These are phyloP conservation scores for Agrilus biguttatus DNA, from an alignment of 2,888 invertebrate genomes.

Conservation along the genomic window DNA sequence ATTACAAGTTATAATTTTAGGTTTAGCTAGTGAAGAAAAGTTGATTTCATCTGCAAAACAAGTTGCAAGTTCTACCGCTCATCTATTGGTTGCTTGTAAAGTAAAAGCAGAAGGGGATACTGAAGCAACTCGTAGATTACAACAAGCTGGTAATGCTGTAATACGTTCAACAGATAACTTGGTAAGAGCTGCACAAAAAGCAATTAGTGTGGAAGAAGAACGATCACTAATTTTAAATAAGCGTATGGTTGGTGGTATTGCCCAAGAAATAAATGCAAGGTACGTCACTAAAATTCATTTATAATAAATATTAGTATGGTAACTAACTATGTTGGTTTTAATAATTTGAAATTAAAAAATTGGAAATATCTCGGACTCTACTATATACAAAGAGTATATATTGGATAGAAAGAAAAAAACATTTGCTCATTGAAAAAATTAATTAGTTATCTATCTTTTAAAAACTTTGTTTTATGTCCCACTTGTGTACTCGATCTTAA, in stretches of 20 bases:
- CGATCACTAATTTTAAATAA: constrained; percentile 79
- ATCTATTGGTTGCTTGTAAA: constrained; percentile 94
- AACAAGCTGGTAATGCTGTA: constrained; percentile 91
- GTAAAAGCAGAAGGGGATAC: constrained; percentile 96
- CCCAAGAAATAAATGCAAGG: constrained; percentile 87
- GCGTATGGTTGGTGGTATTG: constrained; percentile 91
- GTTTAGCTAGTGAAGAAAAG: constrained; percentile 81
- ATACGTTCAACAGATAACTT: constrained; percentile 96
- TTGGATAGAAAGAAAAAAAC: too few species aligned
- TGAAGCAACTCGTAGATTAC: constrained; percentile 79
- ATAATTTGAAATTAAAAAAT: too few species aligned
- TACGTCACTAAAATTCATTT: constrained; percentile 14
- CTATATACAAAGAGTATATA: too few species aligned
- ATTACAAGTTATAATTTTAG: constrained; percentile 7
- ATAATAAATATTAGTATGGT: not conserved
- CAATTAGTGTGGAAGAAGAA: constrained; percentile 84
- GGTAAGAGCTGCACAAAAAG: constrained; percentile 86
- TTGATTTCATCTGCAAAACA: constrained; percentile 92
- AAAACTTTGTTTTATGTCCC: too few species aligned
- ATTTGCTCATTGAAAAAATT: too few species aligned
- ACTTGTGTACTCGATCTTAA: too few species aligned
- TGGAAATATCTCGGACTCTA: too few species aligned
- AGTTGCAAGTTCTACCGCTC: constrained; percentile 95
- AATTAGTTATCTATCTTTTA: too few species aligned
- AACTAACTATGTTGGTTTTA: not conserved